Evolutionary conservation across 2,113 vertebrate genomes (phyloP).

Genomic region (Hippolais icterina): DNA sequence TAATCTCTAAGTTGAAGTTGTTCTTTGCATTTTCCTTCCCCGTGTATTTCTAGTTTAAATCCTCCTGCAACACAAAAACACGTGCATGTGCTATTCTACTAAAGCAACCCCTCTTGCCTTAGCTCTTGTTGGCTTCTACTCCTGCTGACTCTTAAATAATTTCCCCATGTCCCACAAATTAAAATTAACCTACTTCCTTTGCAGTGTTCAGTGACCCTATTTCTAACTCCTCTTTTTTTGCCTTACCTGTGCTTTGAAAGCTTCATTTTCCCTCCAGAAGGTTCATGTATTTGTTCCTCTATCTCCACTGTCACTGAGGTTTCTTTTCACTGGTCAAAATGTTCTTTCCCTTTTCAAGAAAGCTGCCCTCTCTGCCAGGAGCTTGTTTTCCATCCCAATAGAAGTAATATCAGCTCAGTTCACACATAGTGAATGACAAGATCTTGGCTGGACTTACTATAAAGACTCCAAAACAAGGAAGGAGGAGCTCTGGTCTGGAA

Average conservation of each 20-base stretch:
- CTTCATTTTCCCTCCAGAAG: not conserved
- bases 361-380: not conserved
- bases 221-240: not conserved
- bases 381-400: not conserved
- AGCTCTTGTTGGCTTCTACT: not conserved
- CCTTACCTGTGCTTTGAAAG: not conserved
- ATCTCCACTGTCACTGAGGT: not conserved
- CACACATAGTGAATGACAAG: not conserved
- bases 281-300: not conserved
- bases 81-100: not conserved
- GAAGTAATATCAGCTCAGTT: not conserved
- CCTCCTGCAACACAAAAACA: not conserved
- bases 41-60: not conserved
- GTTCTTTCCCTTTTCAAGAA: conserved; percentile 1
- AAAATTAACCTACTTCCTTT: not conserved
- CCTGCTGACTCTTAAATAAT: not conserved
- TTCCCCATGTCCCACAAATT: not conserved
- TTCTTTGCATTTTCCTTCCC: not conserved
- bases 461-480: not conserved
- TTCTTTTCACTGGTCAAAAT: not conserved
- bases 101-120: not conserved
- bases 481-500: not conserved
- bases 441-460: not conserved
- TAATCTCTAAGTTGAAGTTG: not conserved
- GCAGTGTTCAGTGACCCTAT: not conserved